Evolutionary conservation across 2,797 vertebrate genomes (phyloP), one percentile per base, ranked within the genome.

Genomic region (Tenualosa thibaudeaui): DNA sequence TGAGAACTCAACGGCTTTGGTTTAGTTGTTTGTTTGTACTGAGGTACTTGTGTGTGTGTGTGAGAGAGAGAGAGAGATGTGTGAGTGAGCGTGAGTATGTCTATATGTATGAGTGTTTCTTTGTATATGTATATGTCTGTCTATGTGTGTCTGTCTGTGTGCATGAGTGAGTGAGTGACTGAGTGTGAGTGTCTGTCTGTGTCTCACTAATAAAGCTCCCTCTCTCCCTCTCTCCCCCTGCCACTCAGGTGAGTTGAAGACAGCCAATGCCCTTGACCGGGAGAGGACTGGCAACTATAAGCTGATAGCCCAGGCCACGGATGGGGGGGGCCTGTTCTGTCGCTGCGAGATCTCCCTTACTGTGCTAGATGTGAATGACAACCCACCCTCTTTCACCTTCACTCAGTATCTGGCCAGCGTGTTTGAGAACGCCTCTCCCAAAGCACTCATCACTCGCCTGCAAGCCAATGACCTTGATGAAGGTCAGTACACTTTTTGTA

Each of bases 351-450:
- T 99, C 89, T 94, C 96, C 90, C 94, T 99, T 82, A 96, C 91
- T 15, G 89, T 99, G 88, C 94, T 98, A 92, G 98, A 99, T 31
- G 96, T 98, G 87, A 99, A 99, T 87, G 98, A 99, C 93, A 99
- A 99, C 37, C 94, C 96, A 2, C 98, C 98, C 0, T 95, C 95
- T 1, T 99, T 99, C 91, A 95, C 96, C 81, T 94, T 96, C 43
- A 94, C 96, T 83, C 94, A 95, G 31, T 97, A 97, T 86, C 91
- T 96, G 87, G 94, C 97, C 50, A 98, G 96, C 0, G 97, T 98
- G 2, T 99, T 95, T 88, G 98, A 99, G 91, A 99, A 97, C 88
- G 97, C 98, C 0, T 95, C 96, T 75, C 96, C 96, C 2, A 97
- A 97, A 90, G 97, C 97, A 0, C 93, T 95, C 84, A 81, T 99